Evolutionary conservation across 2,797 vertebrate genomes (phyloP).

Genomic region (Micromesistius poutassou): DNA sequence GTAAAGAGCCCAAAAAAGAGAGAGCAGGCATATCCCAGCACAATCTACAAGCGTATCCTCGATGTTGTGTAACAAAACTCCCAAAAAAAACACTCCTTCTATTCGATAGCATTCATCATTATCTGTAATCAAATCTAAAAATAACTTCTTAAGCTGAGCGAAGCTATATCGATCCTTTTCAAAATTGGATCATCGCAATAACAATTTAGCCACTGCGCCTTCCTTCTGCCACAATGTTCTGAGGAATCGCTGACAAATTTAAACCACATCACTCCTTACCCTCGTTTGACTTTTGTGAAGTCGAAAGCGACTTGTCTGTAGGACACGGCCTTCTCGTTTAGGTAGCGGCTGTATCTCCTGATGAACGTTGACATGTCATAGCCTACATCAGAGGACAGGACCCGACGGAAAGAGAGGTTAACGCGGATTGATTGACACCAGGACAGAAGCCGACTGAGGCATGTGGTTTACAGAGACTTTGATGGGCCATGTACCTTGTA

Average conservation of each 20-base stretch:
- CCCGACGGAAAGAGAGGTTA: background rate
- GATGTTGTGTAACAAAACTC: too few relatives aligned
- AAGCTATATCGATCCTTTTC: background rate
- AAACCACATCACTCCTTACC: conserved; percentile 72
- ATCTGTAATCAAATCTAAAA: background rate
- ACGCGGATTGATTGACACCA: background rate
- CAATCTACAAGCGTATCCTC: too few relatives aligned
- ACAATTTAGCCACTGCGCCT: background rate
- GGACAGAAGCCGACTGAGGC: background rate
- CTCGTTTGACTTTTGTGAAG: conserved; percentile 97
- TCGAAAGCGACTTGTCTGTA: conserved; percentile 97
- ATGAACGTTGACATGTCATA: conserved; percentile 96
- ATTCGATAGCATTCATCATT: background rate
- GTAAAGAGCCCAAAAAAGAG: background rate
- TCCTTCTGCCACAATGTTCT: background rate
- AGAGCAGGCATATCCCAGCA: background rate
- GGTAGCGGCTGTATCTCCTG: conserved; percentile 89
- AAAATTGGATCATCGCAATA: background rate
- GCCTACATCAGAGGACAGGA: conserved; percentile 66
- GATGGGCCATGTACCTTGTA: conserved; percentile 80
- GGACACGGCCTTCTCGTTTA: conserved; percentile 95
- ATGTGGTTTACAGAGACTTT: background rate
- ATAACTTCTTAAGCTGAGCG: background rate
- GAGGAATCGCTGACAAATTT: background rate
- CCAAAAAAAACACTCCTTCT: too few relatives aligned